A percentile compares a stretch with the other conserved stretches of the same genome.
These are phyloP conservation scores for Neoseiulus cucumeris DNA, from an alignment of 1,140 invertebrate genomes.

Conservation along the genomic window DNA sequence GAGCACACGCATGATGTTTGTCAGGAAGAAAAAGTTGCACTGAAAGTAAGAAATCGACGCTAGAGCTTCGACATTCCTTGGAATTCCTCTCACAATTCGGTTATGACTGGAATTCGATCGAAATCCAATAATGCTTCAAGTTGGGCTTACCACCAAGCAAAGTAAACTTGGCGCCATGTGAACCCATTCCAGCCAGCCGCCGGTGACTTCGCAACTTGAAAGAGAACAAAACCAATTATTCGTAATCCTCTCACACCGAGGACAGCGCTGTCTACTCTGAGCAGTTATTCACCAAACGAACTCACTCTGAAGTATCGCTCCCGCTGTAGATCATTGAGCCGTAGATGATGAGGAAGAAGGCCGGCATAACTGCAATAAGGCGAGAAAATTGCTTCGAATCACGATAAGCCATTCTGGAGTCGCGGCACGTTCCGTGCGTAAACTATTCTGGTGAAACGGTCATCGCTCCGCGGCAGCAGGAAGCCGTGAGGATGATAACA, in stretches of 20 bases:
- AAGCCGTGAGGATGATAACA: too few species aligned
- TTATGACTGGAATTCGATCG: not conserved
- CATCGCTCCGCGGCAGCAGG: too few species aligned
- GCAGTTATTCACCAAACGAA: not conserved
- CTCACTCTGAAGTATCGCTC: not conserved
- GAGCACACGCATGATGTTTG: conserved; percentile 35
- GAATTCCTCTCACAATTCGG: not conserved
- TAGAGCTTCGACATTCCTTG: not conserved
- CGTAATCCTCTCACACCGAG: too few species aligned
- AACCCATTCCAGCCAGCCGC: conserved; percentile 31
- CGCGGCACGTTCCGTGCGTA: too few species aligned
- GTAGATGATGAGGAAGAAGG: conserved; percentile 17
- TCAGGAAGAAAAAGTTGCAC: conserved; percentile 34
- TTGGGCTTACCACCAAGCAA: conserved; percentile 32
- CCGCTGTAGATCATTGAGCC: conserved; percentile 13
- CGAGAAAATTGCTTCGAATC: not conserved
- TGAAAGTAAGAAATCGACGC: conserved; percentile 19
- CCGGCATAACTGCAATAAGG: conserved; percentile 17
- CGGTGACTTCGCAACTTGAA: conserved; percentile 29
- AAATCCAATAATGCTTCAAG: too few species aligned
- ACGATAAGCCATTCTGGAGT: too few species aligned
- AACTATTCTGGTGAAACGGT: too few species aligned
- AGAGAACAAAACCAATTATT: not conserved
- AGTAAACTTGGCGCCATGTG: conserved; percentile 31
- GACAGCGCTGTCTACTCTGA: too few species aligned